Evolutionary conservation across 2,888 invertebrate species (phyloP).

Genomic region (Omphaloscelis lunosa): DNA sequence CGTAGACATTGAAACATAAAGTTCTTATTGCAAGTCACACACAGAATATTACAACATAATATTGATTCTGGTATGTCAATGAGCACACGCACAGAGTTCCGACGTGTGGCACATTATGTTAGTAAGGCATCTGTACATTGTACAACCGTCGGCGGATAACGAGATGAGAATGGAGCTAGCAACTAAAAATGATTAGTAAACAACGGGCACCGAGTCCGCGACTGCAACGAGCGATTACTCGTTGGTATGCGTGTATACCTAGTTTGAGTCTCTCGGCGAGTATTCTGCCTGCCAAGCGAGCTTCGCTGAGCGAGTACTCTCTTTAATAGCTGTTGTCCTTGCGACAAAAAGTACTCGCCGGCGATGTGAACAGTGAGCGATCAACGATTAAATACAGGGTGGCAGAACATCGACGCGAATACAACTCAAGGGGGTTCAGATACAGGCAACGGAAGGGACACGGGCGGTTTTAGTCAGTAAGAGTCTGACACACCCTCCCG

Average conservation of each 20-base stretch:
- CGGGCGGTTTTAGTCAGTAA: too few species aligned
- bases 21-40: conserved; percentile 24
- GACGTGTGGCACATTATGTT: conserved; percentile 21
- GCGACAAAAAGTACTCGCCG: background rate
- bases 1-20: conserved; percentile 17
- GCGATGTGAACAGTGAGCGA: background rate
- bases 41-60: conserved; percentile 17
- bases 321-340: background rate
- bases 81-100: conserved; percentile 7
- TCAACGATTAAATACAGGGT: background rate
- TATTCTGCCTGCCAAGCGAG: background rate
- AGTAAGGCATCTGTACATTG: too few species aligned
- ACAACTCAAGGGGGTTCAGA: too few species aligned
- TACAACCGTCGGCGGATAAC: background rate
- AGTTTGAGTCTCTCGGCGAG: background rate
- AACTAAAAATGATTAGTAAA: background rate
- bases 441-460: too few species aligned
- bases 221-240: background rate
- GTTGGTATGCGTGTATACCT: background rate
- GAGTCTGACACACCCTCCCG: too few species aligned
- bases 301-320: background rate
- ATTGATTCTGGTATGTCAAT: conserved; percentile 42
- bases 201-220: background rate
- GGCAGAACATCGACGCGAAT: too few species aligned
- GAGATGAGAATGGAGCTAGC: background rate